A percentile compares a stretch with the other conserved stretches of the same genome.
Evolutionary conservation across 2,888 invertebrate species (phyloP).

Genomic region (Neoaliturus tenellus): DNA sequence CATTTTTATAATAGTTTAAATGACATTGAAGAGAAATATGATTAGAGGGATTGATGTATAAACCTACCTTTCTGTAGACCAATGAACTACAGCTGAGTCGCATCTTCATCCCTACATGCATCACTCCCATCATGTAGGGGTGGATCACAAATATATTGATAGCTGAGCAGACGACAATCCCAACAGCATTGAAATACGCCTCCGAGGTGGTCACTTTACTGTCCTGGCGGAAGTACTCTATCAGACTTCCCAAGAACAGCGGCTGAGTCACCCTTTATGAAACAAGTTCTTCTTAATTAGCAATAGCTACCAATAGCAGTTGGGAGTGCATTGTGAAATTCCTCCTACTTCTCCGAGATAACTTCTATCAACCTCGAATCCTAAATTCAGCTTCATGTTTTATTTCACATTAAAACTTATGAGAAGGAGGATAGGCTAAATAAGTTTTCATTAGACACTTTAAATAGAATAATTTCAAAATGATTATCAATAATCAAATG

Average conservation of each 20-base stretch:
- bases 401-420: no score
- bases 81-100: conserved; percentile 89
- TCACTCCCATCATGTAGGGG: conserved; percentile 75
- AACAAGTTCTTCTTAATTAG: no score
- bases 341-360: no score
- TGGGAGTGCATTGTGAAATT: no score
- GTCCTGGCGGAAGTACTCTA: conserved; percentile 76
- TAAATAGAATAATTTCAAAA: no score
- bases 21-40: neutral
- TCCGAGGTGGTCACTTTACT: conserved; percentile 72
- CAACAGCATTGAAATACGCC: conserved; percentile 81
- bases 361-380: no score
- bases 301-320: no score
- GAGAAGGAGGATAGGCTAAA: no score
- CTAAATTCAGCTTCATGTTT: no score
- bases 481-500: no score
- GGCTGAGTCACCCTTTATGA: conserved; percentile 79
- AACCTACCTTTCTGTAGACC: conserved; percentile 88
- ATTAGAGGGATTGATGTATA: neutral
- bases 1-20: no score
- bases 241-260: conserved; percentile 77
- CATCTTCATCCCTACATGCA: conserved; percentile 83
- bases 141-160: conserved; percentile 80
- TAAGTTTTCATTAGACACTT: no score
- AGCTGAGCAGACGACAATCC: conserved; percentile 78